Percentiles rank a stretch among this genome's conserved stretches.
phyloP scores from a whole-genome alignment of 2,888 invertebrate genomes.

The Pycnomerus fuliginosus region DNA sequence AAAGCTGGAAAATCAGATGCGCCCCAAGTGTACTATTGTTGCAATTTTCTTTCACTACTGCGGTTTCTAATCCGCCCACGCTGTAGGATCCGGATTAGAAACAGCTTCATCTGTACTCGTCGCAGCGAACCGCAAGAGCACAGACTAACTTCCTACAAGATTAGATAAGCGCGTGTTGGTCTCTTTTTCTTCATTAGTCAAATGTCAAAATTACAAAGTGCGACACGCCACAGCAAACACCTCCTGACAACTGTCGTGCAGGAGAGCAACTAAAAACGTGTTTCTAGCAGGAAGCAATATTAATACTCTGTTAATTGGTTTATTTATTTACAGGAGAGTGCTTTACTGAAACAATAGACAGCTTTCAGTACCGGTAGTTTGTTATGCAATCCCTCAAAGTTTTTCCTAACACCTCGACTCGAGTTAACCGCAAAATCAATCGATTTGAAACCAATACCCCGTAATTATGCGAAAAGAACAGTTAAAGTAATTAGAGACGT shows the following conservation, averaged over 20 bases:
- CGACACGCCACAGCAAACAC: constrained; percentile 26
- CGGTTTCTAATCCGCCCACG: constrained; percentile 8
- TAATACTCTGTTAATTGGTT: constrained; percentile 13
- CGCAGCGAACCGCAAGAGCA: neutral
- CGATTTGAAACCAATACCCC: too few relatives aligned
- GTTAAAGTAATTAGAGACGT: too few relatives aligned
- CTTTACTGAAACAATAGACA: constrained; percentile 3
- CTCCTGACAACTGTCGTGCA: constrained; percentile 20
- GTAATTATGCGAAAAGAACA: too few relatives aligned
- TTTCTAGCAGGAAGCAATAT: constrained; percentile 18
- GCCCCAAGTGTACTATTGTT: constrained; percentile 9
- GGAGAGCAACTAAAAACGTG: constrained; percentile 21
- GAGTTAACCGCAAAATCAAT: too few relatives aligned
- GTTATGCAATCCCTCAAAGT: too few relatives aligned
- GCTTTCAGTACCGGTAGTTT: too few relatives aligned
- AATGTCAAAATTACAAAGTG: constrained; percentile 31
- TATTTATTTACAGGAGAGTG: constrained; percentile 8
- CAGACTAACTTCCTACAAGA: constrained; percentile 30
- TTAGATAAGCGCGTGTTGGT: constrained; percentile 22
- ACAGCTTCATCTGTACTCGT: constrained; percentile 11
- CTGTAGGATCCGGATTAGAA: constrained; percentile 6
- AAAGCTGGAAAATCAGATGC: constrained; percentile 8
- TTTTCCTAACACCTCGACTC: too few relatives aligned
- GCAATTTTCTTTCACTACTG: constrained; percentile 8
- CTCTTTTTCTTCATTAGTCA: constrained; percentile 29